These are phyloP conservation scores for Sebastes flavidus DNA, from an alignment of 2,797 vertebrate species.

Conservation along the genomic window DNA sequence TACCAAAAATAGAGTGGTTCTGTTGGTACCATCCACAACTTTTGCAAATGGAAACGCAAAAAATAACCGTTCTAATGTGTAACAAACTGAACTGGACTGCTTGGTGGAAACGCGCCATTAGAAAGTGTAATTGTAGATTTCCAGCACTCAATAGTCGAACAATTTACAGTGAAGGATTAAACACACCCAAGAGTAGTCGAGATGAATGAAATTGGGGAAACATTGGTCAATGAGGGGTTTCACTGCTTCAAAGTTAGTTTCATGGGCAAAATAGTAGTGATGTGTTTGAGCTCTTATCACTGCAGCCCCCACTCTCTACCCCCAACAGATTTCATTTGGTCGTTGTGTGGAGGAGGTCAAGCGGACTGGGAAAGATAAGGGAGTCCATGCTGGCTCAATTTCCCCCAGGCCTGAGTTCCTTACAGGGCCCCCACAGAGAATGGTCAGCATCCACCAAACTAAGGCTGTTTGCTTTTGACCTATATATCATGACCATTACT, in stretches of 20 bases:
- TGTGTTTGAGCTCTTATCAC: slow-evolving; percentile 66
- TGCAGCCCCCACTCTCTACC: slow-evolving; percentile 40
- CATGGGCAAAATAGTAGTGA: slow-evolving; percentile 57
- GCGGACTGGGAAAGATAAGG: slow-evolving; percentile 79
- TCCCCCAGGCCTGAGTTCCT: slow-evolving; percentile 68
- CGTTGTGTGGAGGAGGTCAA: slow-evolving; percentile 76
- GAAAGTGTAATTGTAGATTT: neutral
- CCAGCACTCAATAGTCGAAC: neutral
- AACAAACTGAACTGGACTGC: too few relatives aligned
- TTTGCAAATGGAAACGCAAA: too few relatives aligned
- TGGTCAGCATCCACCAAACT: slow-evolving; percentile 68
- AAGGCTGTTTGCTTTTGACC: slow-evolving; percentile 71
- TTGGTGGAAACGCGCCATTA: neutral
- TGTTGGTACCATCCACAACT: fast-evolving
- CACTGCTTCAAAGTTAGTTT: slow-evolving; percentile 44
- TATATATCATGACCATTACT: slow-evolving; percentile 68
- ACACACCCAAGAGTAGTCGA: neutral
- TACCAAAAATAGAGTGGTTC: too few relatives aligned
- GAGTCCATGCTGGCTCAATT: slow-evolving; percentile 84
- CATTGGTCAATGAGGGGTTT: slow-evolving; percentile 15
- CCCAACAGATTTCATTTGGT: slow-evolving; percentile 81
- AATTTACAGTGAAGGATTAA: neutral
- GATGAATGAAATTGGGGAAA: slow-evolving; percentile 4
- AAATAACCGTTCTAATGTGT: too few relatives aligned
- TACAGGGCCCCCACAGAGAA: slow-evolving; percentile 60